Percentiles rank a stretch among this genome's conserved stretches.
These are phyloP conservation scores for Nannospalax galili DNA, from an alignment of 2,113 vertebrate species.

Conservation along the genomic window DNA sequence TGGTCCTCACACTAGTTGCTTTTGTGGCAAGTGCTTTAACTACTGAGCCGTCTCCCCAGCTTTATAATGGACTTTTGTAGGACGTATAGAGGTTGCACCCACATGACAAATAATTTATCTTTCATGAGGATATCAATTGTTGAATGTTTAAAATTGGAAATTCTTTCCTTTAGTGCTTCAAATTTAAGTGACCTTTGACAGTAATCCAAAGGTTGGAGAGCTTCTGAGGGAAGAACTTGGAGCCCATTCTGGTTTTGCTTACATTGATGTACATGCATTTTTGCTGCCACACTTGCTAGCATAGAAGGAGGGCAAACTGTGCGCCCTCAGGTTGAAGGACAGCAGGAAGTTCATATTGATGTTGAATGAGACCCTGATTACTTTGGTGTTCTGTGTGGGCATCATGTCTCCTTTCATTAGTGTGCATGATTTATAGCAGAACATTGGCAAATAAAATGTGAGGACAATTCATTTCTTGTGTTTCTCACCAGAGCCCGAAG, in stretches of 20 bases:
- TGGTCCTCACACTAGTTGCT: not conserved
- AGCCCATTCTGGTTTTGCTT: not conserved
- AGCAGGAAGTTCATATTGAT: not conserved
- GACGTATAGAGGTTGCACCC: not conserved
- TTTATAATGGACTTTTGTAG: not conserved
- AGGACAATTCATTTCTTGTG: slow-evolving; percentile 49
- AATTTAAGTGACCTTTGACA: not conserved
- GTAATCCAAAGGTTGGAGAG: not conserved
- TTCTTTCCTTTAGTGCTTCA: not conserved
- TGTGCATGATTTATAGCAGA: slow-evolving; percentile 15
- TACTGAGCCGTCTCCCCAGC: not conserved
- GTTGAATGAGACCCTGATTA: slow-evolving; percentile 38
- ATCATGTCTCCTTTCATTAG: not conserved
- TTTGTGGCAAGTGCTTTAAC: too few relatives aligned
- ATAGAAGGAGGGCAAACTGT: not conserved
- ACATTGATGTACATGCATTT: not conserved
- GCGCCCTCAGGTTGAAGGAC: not conserved
- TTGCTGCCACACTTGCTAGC: not conserved
- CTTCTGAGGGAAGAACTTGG: slow-evolving; percentile 1
- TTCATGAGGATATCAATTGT: not conserved
- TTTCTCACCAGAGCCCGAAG: not conserved
- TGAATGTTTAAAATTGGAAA: slow-evolving; percentile 7
- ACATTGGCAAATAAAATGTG: slow-evolving; percentile 10
- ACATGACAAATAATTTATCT: slow-evolving; percentile 12
- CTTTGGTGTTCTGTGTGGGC: not conserved